A percentile compares a stretch with the other conserved stretches of the same genome.
Conservation (phyloP, 1,140 invertebrate genomes). For the Sinella curviseta region DNA sequence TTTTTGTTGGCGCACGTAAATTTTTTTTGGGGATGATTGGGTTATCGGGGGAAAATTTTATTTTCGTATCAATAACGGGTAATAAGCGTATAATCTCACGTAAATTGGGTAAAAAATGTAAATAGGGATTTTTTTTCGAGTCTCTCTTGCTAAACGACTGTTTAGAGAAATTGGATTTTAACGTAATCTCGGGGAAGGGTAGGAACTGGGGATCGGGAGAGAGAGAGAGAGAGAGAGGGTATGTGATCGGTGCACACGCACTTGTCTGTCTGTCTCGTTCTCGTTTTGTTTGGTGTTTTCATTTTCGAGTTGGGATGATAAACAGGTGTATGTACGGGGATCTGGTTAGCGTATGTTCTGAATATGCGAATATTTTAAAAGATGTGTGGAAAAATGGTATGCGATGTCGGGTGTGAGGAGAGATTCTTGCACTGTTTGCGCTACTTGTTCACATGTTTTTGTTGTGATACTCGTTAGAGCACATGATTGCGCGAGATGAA, state of each 20-base stretch:
- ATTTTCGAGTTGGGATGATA: background rate
- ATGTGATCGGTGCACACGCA: too few relatives aligned
- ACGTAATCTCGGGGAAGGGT: too few relatives aligned
- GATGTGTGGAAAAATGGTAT: too few relatives aligned
- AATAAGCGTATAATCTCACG: background rate
- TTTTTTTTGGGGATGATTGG: background rate
- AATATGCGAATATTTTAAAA: too few relatives aligned
- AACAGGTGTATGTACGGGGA: background rate
- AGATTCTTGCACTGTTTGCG: background rate
- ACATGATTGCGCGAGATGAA: too few relatives aligned
- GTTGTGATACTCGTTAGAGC: background rate
- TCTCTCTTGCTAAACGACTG: too few relatives aligned
- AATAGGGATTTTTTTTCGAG: background rate
- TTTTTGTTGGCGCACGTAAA: background rate
- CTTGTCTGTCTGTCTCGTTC: too few relatives aligned
- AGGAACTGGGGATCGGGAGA: too few relatives aligned
- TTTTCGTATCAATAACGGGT: background rate
- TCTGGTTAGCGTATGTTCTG: background rate
- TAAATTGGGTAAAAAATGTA: background rate
- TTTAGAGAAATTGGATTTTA: too few relatives aligned
- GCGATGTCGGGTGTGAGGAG: too few relatives aligned
- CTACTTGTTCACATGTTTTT: background rate
- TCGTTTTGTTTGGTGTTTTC: background rate
- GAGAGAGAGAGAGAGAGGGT: too few relatives aligned
- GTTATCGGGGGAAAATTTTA: background rate